Percentiles rank a stretch among this genome's conserved stretches.
Conservation (phyloP, 2,113 vertebrate genomes). For the Oceanites oceanicus region DNA sequence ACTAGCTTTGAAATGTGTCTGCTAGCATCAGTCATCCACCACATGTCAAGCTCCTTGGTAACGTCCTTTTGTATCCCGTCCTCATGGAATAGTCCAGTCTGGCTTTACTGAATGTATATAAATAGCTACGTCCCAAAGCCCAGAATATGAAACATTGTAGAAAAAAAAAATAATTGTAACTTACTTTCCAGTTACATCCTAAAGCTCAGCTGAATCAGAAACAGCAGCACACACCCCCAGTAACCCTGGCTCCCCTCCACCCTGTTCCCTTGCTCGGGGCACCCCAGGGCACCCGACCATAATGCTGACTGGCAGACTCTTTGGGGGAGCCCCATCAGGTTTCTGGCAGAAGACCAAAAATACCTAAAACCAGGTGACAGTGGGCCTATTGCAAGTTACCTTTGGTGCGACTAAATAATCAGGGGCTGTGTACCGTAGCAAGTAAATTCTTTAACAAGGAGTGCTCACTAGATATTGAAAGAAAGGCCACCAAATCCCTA, state of each 20-base stretch:
- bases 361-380: background rate
- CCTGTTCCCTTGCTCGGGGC: rapidly evolving
- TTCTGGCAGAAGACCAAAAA: background rate
- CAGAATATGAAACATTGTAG: background rate
- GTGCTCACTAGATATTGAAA: background rate
- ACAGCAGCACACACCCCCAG: background rate
- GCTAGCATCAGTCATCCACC: background rate
- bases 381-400: background rate
- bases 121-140: background rate
- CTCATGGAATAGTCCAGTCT: background rate
- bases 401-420: background rate
- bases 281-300: background rate
- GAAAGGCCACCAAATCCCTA: background rate
- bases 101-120: background rate
- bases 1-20: background rate
- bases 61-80: background rate
- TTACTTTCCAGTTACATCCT: background rate
- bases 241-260: background rate
- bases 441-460: background rate
- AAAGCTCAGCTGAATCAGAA: background rate
- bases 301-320: background rate
- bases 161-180: background rate
- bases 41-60: background rate
- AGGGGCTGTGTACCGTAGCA: background rate
- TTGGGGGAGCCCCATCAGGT: background rate